Percentiles rank a stretch among this genome's conserved stretches.
Conservation (phyloP, 2,113 vertebrate genomes). For the Paratilapia polleni region DNA sequence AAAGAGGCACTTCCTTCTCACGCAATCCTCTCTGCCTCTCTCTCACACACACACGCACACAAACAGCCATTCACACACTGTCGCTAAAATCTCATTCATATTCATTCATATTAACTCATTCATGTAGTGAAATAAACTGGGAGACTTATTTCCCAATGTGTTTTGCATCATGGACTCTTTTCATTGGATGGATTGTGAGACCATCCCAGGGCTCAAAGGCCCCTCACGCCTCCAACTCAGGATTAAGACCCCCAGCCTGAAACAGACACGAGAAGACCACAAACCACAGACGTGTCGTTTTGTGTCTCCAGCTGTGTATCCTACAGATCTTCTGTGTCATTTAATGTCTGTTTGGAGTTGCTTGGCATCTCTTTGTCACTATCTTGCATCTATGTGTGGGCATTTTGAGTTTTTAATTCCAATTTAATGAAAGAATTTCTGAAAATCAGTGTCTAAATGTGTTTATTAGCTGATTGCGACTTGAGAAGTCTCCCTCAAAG, state of each 20-base stretch:
- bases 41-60: background rate
- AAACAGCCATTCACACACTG: background rate
- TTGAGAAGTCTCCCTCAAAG: background rate
- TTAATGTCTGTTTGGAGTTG: background rate
- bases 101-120: background rate
- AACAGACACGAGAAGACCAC: background rate
- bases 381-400: background rate
- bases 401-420: background rate
- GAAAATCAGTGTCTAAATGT: rapidly evolving
- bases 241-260: background rate
- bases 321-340: background rate
- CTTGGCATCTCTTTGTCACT: background rate
- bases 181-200: background rate
- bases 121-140: background rate
- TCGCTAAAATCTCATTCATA: slow-evolving; percentile 2
- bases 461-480: background rate
- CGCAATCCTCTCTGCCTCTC: background rate
- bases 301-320: background rate
- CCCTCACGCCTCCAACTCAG: background rate
- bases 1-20: slow-evolving; percentile 32
- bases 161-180: slow-evolving; percentile 7
- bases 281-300: background rate
- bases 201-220: background rate
- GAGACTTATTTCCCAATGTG: background rate
- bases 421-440: background rate